These are phyloP conservation scores for Echinarachnius parma DNA, from an alignment of 53 echinoderm and acorn worm genomes.

Conservation along the genomic window DNA sequence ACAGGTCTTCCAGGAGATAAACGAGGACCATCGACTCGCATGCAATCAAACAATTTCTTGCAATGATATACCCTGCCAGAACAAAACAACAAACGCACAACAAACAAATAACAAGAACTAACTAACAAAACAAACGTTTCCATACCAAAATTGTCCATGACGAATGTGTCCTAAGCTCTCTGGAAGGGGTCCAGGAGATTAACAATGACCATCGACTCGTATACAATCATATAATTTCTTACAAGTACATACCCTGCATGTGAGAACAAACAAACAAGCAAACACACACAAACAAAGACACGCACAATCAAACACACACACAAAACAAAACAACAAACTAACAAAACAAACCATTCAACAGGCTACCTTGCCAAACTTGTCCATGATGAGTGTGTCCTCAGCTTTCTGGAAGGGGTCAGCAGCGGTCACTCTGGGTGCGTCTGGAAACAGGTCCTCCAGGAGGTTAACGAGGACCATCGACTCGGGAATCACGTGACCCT, in stretches of 20 bases:
- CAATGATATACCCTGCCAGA: no score
- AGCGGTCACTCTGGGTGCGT: slow-evolving; percentile 43
- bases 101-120: no score
- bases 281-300: background rate
- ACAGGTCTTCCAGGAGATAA: slow-evolving; percentile 60
- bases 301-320: background rate
- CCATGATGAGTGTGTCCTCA: slow-evolving; percentile 37
- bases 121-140: no score
- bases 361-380: slow-evolving; percentile 18
- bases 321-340: background rate
- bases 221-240: no score
- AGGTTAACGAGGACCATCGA: slow-evolving; percentile 56
- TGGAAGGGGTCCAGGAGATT: slow-evolving; percentile 55
- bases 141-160: slow-evolving; percentile 23
- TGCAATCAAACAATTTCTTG: no score
- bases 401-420: slow-evolving; percentile 57
- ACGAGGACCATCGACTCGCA: no score
- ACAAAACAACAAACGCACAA: no score
- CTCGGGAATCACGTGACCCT: slow-evolving; percentile 57
- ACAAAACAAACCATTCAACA: no score
- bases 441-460: slow-evolving; percentile 55
- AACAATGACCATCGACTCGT: slow-evolving; percentile 55
- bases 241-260: no score
- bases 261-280: no score
- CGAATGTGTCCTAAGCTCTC: slow-evolving; percentile 49